phyloP scores from a whole-genome alignment of 2,888 invertebrate species.

The Cryptophagus acutangulus region DNA sequence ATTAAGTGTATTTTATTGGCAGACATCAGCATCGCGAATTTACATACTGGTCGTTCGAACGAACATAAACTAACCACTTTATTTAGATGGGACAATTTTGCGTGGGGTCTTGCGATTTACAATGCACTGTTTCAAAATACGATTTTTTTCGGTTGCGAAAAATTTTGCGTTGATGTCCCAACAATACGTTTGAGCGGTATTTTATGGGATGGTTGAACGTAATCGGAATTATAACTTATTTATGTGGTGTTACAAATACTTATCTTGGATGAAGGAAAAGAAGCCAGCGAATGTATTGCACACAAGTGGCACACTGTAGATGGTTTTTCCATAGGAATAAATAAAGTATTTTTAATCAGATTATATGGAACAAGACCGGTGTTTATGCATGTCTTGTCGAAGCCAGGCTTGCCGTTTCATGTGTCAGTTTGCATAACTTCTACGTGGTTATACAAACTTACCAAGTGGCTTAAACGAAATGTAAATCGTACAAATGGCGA shows the following conservation, averaged over 20 bases:
- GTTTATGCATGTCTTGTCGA: constrained; percentile 29
- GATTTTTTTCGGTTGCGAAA: no score
- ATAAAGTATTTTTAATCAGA: constrained; percentile 28
- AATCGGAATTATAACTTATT: constrained; percentile 11
- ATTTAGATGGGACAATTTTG: constrained; percentile 28
- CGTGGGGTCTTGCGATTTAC: constrained; percentile 30
- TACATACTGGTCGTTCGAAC: constrained; percentile 36
- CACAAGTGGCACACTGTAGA: constrained; percentile 24
- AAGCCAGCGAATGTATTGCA: constrained; percentile 15
- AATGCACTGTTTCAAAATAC: no score
- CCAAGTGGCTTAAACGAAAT: constrained; percentile 10
- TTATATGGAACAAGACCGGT: constrained; percentile 26
- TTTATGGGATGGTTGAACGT: no score
- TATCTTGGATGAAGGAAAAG: constrained; percentile 10
- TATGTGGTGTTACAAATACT: constrained; percentile 12
- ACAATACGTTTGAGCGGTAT: no score
- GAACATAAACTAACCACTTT: constrained; percentile 30
- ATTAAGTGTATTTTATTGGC: constrained; percentile 27
- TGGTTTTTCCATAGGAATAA: constrained; percentile 24
- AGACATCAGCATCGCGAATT: constrained; percentile 28
- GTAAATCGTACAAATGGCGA: constrained; percentile 14
- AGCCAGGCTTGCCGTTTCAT: constrained; percentile 28
- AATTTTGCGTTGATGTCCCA: no score
- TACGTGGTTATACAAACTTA: constrained; percentile 4
- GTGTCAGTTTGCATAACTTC: constrained; percentile 30